Conservation (phyloP, 92 coral and sea anemone genomes). For the Phenganax subtilis region DNA sequence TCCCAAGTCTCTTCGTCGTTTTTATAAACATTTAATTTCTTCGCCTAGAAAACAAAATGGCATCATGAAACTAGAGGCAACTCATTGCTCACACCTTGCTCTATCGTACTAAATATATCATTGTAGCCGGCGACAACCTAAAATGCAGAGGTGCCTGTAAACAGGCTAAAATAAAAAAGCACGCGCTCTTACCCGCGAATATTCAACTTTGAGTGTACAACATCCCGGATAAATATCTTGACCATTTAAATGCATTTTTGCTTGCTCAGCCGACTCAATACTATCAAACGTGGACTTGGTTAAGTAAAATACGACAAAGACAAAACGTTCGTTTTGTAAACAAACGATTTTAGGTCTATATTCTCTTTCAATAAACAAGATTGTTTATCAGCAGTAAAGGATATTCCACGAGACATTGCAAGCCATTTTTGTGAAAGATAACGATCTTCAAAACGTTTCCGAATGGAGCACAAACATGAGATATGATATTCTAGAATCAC, state of each 20-base stretch:
- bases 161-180: neutral
- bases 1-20: constrained; percentile 99
- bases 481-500: constrained; percentile 76
- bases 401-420: constrained; percentile 98
- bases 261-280: constrained; percentile 92
- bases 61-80: neutral
- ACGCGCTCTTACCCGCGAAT: constrained; percentile 70
- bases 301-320: constrained; percentile 37
- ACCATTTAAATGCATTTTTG: constrained; percentile 87
- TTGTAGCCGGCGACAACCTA: too few species aligned
- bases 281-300: constrained; percentile 80
- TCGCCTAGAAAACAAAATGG: constrained; percentile 55
- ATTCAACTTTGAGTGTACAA: constrained; percentile 93
- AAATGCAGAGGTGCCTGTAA: too few species aligned
- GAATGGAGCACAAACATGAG: constrained; percentile 81
- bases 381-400: constrained; percentile 52
- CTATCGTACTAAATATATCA: too few species aligned
- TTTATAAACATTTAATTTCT: constrained; percentile 88
- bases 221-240: constrained; percentile 98
- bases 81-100: too few species aligned
- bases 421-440: constrained; percentile 97
- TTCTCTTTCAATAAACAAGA: neutral
- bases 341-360: neutral
- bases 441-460: constrained; percentile 97
- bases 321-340: neutral